Conservation (phyloP, 2,888 invertebrate genomes). For the Sphaerophoria taeniata region DNA sequence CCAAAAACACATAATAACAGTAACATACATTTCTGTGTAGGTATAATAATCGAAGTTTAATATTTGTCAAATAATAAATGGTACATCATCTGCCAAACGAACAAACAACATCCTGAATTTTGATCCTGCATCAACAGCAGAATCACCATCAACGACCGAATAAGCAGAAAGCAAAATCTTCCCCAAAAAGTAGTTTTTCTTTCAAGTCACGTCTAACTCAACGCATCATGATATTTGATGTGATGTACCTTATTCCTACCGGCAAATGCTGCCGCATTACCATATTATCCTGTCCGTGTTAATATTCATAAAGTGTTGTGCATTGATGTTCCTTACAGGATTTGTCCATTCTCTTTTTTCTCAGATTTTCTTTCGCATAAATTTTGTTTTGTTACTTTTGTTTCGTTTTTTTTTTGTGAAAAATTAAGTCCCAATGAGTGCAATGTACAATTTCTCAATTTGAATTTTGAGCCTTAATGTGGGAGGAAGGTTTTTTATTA, state of each 20-base stretch:
- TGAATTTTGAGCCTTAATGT: background rate
- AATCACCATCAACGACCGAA: background rate
- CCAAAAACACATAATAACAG: too few relatives aligned
- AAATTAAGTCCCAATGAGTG: too few relatives aligned
- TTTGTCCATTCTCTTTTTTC: constrained; percentile 43
- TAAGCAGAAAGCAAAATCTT: constrained; percentile 7
- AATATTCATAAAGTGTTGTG: constrained; percentile 65
- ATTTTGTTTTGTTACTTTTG: constrained; percentile 12
- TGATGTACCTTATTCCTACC: constrained; percentile 51
- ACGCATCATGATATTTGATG: constrained; percentile 64
- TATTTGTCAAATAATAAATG: constrained; percentile 19
- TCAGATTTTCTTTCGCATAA: constrained; percentile 45
- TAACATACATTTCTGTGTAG: background rate
- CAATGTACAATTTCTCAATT: constrained; percentile 14
- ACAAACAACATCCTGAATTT: constrained; percentile 31
- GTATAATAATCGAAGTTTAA: constrained; percentile 23
- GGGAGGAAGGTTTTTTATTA: too few relatives aligned
- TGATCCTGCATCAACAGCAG: background rate
- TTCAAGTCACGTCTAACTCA: constrained; percentile 57
- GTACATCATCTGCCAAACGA: background rate
- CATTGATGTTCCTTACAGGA: constrained; percentile 59
- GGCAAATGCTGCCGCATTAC: constrained; percentile 37
- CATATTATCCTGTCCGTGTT: constrained; percentile 54
- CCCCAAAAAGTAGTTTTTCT: constrained; percentile 5
- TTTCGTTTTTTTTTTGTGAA: background rate